Conservation (phyloP, 2,113 vertebrate species). For the Hyperoodon ampullatus region DNA sequence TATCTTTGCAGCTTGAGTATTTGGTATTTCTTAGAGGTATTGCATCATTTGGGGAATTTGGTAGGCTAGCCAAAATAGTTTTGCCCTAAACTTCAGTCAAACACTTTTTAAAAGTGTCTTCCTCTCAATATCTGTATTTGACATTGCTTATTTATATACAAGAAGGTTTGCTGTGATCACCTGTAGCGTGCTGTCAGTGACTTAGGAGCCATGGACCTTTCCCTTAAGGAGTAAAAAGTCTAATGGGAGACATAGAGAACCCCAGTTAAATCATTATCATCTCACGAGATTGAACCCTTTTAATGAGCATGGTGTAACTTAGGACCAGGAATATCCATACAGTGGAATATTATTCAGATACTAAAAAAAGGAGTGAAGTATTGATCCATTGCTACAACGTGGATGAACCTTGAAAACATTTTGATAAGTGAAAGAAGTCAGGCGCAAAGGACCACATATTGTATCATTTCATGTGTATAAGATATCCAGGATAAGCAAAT, state of each 20-base stretch:
- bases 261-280: background rate
- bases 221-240: background rate
- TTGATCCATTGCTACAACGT: background rate
- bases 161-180: background rate
- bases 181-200: background rate
- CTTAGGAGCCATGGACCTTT: background rate
- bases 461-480: background rate
- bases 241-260: background rate
- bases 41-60: background rate
- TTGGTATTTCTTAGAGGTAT: background rate
- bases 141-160: background rate
- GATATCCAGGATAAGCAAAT: background rate
- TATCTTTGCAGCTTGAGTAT: background rate
- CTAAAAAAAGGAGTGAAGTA: background rate
- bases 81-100: background rate
- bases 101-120: background rate
- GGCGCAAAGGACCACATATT: background rate
- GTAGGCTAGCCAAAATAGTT: slow-evolving; percentile 11
- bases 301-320: background rate
- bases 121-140: background rate
- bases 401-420: background rate
- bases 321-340: background rate
- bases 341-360: background rate
- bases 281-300: background rate
- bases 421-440: background rate